Evolutionary conservation across 2,888 invertebrate species (phyloP).

Genomic region (Pandemis corylana): DNA sequence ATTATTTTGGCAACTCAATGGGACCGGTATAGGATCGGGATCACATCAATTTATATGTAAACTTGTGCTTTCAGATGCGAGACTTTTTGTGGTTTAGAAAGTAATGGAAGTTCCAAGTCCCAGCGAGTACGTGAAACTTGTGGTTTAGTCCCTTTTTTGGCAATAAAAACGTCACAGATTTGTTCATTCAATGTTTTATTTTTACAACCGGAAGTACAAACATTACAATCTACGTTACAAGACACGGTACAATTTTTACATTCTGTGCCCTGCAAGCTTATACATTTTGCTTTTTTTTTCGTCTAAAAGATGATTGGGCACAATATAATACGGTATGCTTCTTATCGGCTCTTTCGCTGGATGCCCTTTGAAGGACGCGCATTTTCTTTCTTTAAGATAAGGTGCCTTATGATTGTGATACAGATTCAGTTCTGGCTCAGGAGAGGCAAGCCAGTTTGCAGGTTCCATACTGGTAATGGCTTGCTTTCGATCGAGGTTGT

Average conservation of each 20-base stretch:
- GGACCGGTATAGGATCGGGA: neutral
- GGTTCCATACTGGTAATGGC: constrained; percentile 60
- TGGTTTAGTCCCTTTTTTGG: neutral
- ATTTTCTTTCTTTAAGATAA: constrained; percentile 45
- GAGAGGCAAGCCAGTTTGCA: constrained; percentile 52
- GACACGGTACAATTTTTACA: constrained; percentile 42
- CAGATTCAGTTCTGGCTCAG: constrained; percentile 47
- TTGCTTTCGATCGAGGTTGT: constrained; percentile 62
- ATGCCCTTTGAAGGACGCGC: neutral
- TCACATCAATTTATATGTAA: neutral
- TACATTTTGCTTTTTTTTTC: constrained; percentile 75
- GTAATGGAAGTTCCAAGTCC: constrained; percentile 27
- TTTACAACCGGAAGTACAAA: neutral
- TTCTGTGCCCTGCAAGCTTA: constrained; percentile 71
- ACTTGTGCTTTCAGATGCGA: constrained; percentile 53
- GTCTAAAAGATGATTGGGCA: constrained; percentile 57
- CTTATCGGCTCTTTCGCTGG: constrained; percentile 43
- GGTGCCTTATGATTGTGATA: constrained; percentile 41
- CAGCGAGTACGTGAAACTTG: constrained; percentile 1
- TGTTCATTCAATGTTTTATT: constrained; percentile 20
- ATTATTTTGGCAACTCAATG: no score
- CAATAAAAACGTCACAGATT: constrained; percentile 6
- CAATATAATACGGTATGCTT: constrained; percentile 47
- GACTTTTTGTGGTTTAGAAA: constrained; percentile 49
- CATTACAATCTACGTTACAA: constrained; percentile 11